Evolutionary conservation across 2,888 invertebrate genomes (phyloP).

Genomic region (Acanthosepion lycidas): DNA sequence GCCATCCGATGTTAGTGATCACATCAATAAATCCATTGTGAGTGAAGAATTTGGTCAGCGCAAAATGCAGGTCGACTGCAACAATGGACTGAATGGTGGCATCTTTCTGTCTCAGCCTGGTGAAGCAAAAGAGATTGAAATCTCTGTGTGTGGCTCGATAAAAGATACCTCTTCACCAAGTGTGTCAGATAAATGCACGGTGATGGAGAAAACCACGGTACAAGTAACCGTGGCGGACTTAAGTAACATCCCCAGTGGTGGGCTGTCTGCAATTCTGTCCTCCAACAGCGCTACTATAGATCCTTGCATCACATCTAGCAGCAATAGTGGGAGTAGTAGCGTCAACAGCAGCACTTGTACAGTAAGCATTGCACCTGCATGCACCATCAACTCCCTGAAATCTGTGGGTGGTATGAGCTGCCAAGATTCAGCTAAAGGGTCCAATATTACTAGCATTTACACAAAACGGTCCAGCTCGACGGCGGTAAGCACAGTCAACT

Average conservation of each 20-base stretch:
- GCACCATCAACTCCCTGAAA: conserved; percentile 37
- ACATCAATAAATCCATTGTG: conserved; percentile 35
- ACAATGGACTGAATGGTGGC: conserved; percentile 43
- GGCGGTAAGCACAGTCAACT: conserved; percentile 62
- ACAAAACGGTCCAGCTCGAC: conserved; percentile 63
- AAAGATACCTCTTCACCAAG: conserved; percentile 44
- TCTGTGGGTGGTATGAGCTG: conserved; percentile 4
- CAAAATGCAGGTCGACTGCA: conserved; percentile 45
- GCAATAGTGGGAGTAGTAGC: conserved; percentile 40
- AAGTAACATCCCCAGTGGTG: conserved; percentile 36
- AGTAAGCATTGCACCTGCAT: conserved; percentile 20
- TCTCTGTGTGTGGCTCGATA: conserved; percentile 37
- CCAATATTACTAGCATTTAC: conserved; percentile 62
- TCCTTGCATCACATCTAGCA: neutral
- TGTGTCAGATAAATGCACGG: conserved; percentile 37
- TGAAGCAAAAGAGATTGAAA: conserved; percentile 44
- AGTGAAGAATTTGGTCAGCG: conserved; percentile 38
- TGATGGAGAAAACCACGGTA: conserved; percentile 40
- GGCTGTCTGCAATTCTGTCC: conserved; percentile 37
- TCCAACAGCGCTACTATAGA: conserved; percentile 37
- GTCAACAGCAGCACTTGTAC: neutral
- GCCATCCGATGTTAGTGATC: conserved; percentile 45
- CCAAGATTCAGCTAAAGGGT: conserved; percentile 56
- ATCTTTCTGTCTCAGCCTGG: conserved; percentile 46
- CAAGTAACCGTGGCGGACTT: conserved; percentile 45